phyloP scores from a whole-genome alignment of 2,113 vertebrate genomes.

The Copsychus sechellarum region DNA sequence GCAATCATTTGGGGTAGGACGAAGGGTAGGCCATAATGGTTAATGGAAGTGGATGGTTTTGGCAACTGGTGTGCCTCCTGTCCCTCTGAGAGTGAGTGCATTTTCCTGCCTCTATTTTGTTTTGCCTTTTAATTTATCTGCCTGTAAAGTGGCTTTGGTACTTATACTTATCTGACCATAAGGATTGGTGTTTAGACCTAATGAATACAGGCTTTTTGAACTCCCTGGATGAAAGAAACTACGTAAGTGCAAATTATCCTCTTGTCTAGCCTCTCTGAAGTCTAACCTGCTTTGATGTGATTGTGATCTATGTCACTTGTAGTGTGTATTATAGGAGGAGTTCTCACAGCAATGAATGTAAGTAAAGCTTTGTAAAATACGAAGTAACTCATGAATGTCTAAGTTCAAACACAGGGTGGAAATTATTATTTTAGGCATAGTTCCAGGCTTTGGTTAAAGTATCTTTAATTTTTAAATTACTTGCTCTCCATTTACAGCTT shows the following conservation, averaged over 20 bases:
- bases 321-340: not conserved
- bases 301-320: not conserved
- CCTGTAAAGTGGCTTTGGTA: not conserved
- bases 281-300: conserved; percentile 45
- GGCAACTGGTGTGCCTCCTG: not conserved
- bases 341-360: not conserved
- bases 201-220: conserved; percentile 22
- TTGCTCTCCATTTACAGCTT: not conserved
- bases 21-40: not conserved
- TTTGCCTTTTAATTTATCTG: conserved; percentile 6
- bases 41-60: not conserved
- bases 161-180: not conserved
- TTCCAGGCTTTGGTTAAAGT: conserved; percentile 2
- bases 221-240: conserved; percentile 34
- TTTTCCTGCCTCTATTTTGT: not conserved
- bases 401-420: conserved; percentile 7
- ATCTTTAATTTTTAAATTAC: conserved; percentile 8
- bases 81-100: not conserved
- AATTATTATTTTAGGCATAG: conserved; percentile 34
- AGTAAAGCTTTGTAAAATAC: not conserved
- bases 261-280: conserved; percentile 44
- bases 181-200: not conserved
- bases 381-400: not conserved
- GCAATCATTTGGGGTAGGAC: not conserved
- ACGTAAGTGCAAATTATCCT: conserved; percentile 36